Evolutionary conservation across 2,797 vertebrate genomes (phyloP), one percentile per base, ranked within the genome.

Genomic region (Fringilla coelebs): DNA sequence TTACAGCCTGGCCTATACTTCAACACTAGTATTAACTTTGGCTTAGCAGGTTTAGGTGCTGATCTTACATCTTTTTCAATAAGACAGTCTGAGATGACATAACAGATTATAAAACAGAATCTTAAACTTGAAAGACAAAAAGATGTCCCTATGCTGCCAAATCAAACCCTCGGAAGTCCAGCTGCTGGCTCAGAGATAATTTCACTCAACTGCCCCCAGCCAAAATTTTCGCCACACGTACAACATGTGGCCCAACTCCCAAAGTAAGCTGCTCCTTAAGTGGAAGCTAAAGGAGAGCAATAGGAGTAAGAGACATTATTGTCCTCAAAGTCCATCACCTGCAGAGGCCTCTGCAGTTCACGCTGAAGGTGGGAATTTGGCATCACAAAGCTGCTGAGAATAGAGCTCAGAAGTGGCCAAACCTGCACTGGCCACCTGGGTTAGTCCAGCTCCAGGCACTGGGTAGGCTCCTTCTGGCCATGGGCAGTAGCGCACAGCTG

Each of bases 291-390:
- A 83, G 12, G n/a, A 66, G 15, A 38, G 17, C 17, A 28, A 10
- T 5, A 36, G 5, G 11, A 13, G 15, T 22, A 43, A 45, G 32
- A 87, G 22, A 32, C 3, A 25, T 7, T 49, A 28, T 7, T 61
- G 20, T 40, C 36, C 29, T 61, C 46, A 10, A 81, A 68, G n/a
- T 22, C 54, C 9, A 17, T 6, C 16, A 71, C 10, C 11, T 49
- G 51, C 38, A 38, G 12, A 82, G 32, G 9, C 7, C 76, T 63
- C 43, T 52, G 21, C 24, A 41, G 26, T 18, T 57, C 45, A 15
- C 0, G 0, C 24, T 31, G 55, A 52, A 43, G 19, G 14, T 17
- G 8, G 29, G 32, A 38, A 17, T 7, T 41, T 62, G 38, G 31
- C 48, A 72, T 72, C 43, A 46, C 63, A 76, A 8, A 57, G 13